Evolutionary conservation across 1,140 invertebrate genomes (phyloP), one percentile per base, ranked within the genome.

Genomic region (Zaprionus africanus): DNA sequence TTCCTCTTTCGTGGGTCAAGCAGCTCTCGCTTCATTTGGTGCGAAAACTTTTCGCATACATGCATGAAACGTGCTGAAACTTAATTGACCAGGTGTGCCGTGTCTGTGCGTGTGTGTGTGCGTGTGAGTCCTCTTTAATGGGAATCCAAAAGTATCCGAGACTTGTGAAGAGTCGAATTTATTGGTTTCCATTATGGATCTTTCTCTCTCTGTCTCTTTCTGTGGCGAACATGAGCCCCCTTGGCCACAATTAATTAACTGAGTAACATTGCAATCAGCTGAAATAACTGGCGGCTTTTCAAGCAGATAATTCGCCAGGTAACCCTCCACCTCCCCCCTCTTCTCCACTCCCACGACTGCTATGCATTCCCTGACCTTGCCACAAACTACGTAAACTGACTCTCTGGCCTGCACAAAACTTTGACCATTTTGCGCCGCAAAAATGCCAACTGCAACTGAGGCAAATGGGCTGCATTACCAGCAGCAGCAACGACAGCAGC

Each of bases 211-310:
- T 7, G 5, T 17, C n/a, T 43, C n/a, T 43, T 6, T n/a, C 41
- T 6, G n/a, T 24, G 0, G 13, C 43, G 6, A 2, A 5, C 17
- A 12, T 49, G 22, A 49, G 43, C 17, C 43, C 43, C 4, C 19
- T 51, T 51, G 46, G 61, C 76, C 79, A 76, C 83, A 87, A 75
- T 87, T 87, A 87, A 87, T 83, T 87, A 84, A 78, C 78, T 66
- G 31, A 60, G 71, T 60, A 43, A 26, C 26, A 34, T 43, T 66
- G 63, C 46, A 56, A 56, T 65, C 17, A 22, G 22, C 24, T 41
- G 17, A 43, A 66, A 73, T 66, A 66, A 24, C 46, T 66, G 4
- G n/a, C 22, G 43, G 57, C 31, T 54, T 53, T 63, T 46, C 43
- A 13, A 15, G 28, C 41, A 56, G 53, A 38, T 26, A 60, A 51